phyloP scores from a whole-genome alignment of 2,888 invertebrate species.

The Lochmaea crataegi region DNA sequence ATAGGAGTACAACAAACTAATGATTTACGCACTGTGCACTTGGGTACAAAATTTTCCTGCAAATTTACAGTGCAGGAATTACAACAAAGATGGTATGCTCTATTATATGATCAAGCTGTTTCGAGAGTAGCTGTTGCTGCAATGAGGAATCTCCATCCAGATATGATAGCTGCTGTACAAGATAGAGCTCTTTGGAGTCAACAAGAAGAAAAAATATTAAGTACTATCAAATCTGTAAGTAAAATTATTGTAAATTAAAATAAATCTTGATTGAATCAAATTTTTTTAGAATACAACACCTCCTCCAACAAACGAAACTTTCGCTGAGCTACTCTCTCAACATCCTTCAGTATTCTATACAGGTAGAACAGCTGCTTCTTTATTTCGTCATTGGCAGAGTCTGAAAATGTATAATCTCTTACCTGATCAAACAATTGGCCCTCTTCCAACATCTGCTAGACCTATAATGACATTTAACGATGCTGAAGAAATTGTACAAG shows the following conservation, averaged over 20 bases:
- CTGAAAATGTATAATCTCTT: slow-evolving; percentile 92
- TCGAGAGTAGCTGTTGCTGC: slow-evolving; percentile 92
- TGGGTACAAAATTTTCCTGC: slow-evolving; percentile 95
- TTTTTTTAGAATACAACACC: slow-evolving; percentile 75
- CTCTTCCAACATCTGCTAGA: slow-evolving; percentile 58
- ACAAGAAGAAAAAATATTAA: slow-evolving; percentile 88
- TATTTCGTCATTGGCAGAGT: slow-evolving; percentile 91
- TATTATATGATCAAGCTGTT: slow-evolving; percentile 94
- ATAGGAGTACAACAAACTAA: slow-evolving; percentile 90
- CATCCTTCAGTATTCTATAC: slow-evolving; percentile 89
- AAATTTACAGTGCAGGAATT: slow-evolving; percentile 93
- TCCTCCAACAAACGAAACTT: slow-evolving; percentile 79
- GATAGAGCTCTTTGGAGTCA: slow-evolving; percentile 90
- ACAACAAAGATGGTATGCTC: slow-evolving; percentile 95
- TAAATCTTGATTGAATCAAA: slow-evolving; percentile 10
- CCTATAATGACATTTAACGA: slow-evolving; percentile 84
- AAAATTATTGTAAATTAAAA: neutral
- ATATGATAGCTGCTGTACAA: slow-evolving; percentile 87
- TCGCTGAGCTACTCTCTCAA: slow-evolving; percentile 85
- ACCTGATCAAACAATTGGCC: slow-evolving; percentile 83
- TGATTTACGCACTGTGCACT: slow-evolving; percentile 83
- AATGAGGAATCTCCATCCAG: slow-evolving; percentile 94
- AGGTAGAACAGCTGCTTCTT: slow-evolving; percentile 85
- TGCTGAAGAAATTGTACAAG: slow-evolving; percentile 89
- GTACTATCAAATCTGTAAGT: slow-evolving; percentile 80